phyloP scores from a whole-genome alignment of 1,140 invertebrate genomes.

The Teleogryllus occipitalis region DNA sequence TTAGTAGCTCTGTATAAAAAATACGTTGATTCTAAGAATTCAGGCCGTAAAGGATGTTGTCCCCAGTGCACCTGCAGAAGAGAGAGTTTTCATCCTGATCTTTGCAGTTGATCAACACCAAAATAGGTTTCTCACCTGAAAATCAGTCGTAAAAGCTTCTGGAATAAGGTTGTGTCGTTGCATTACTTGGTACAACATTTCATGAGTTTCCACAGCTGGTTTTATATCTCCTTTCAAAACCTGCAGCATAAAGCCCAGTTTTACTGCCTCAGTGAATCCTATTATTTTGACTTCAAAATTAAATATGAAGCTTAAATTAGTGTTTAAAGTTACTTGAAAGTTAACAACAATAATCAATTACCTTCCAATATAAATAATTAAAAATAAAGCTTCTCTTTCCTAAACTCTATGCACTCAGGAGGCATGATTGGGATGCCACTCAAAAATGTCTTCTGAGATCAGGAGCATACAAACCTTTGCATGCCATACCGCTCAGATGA shows the following conservation, averaged over 20 bases:
- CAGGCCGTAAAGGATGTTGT: constrained; percentile 91
- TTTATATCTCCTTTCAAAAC: constrained; percentile 88
- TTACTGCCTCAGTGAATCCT: background rate
- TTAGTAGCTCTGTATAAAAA: constrained; percentile 91
- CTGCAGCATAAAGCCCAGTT: constrained; percentile 48
- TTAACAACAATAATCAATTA: no score
- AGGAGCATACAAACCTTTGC: no score
- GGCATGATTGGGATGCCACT: no score
- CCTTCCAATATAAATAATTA: no score
- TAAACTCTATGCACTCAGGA: no score
- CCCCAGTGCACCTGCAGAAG: constrained; percentile 84
- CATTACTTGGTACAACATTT: constrained; percentile 94
- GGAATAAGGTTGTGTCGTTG: constrained; percentile 95
- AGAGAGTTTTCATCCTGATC: background rate
- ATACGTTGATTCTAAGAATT: constrained; percentile 97
- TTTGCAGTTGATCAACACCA: background rate
- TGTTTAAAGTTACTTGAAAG: no score
- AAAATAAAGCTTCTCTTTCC: no score
- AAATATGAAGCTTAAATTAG: no score
- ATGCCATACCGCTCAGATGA: no score
- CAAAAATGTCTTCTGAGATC: no score
- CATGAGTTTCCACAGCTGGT: constrained; percentile 94
- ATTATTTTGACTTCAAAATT: no score
- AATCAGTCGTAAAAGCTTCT: constrained; percentile 93
- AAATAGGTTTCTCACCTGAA: constrained; percentile 51